Base-by-base conservation (phyloP, 1,140 invertebrate genomes). In the Drosophila lacteicornis region DNA sequence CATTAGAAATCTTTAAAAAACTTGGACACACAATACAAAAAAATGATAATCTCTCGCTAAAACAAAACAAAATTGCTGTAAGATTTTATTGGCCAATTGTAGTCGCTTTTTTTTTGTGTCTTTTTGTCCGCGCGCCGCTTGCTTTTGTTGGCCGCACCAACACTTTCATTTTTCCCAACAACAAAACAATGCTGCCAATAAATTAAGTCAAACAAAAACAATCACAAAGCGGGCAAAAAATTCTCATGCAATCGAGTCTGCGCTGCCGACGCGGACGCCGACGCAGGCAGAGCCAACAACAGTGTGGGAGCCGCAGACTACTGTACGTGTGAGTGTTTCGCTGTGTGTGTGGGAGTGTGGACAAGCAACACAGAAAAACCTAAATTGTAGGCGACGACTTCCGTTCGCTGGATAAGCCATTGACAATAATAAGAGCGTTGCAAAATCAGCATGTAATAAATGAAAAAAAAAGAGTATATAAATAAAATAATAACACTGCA, bases 321-420 rank as follows among this genome's bases (percentile, higher is more conserved):
- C 66, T 61, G 46, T 71, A 61, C 66, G 27, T 75, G 60, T 55
- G 56, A 55, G 55, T 56, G 40, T 69, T 69, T 82, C 33, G 60
- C 67, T 62, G 58, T 40, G 30, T 59, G 46, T 61, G 65, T 47
- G 71, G 53, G 57, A 49, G 45, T 55, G 53, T 74, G 63, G 71
- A 57, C 66, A 62, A 75, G 83, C 75, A 69, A 70, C 79, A 79
- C 74, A 79, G 62, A 80, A 79, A 87, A 87, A 88, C 68, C 56
- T 87, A 86, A 84, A 90, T 88, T 90, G 84, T 87, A 87, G 84
- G 84, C 84, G 84, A 88, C 80, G 66, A 88, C 80, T 88, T 87
- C 84, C 84, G 84, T 71, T 84, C 79, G 78, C 59, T 82, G 83
- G 84, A 87, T 87, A 87, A 87, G 80, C 80, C 62, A 82, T 45